A percentile compares a stretch with the other conserved stretches of the same genome.
These are phyloP conservation scores for Prunella himalayana DNA, from an alignment of 2,113 vertebrate genomes.

Conservation along the genomic window DNA sequence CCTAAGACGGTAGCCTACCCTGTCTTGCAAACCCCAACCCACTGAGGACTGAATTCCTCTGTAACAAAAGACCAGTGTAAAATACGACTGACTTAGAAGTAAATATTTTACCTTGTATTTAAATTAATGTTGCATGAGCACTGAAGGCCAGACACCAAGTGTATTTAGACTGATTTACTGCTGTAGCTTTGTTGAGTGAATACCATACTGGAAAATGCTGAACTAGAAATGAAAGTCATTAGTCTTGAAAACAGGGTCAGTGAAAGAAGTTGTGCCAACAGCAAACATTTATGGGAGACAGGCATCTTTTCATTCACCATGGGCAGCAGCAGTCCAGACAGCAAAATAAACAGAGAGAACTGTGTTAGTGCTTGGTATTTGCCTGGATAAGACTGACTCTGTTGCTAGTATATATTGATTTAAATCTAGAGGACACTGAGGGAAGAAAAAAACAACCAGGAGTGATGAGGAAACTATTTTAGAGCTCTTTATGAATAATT, in stretches of 20 bases:
- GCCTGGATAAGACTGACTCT: background rate
- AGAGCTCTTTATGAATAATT: background rate
- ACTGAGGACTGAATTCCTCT: background rate
- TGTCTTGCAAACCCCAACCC: background rate
- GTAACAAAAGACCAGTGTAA: background rate
- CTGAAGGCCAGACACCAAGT: background rate
- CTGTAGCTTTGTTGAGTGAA: background rate
- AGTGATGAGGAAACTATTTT: background rate
- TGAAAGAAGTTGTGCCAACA: constrained; percentile 4
- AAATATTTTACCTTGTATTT: background rate
- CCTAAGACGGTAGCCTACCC: background rate
- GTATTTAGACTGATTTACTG: background rate
- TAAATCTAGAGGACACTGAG: background rate
- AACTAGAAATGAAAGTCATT: background rate
- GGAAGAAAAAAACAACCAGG: background rate
- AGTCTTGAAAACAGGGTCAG: background rate
- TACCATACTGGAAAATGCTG: background rate
- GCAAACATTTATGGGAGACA: background rate
- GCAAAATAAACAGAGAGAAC: constrained; percentile 36
- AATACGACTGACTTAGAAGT: background rate
- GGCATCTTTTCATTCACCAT: constrained; percentile 25
- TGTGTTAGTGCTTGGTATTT: background rate
- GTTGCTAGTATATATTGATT: background rate
- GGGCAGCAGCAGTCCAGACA: constrained; percentile 15
- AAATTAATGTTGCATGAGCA: background rate